Conservation (phyloP, 2,888 invertebrate species). For the Melanchra persicariae region DNA sequence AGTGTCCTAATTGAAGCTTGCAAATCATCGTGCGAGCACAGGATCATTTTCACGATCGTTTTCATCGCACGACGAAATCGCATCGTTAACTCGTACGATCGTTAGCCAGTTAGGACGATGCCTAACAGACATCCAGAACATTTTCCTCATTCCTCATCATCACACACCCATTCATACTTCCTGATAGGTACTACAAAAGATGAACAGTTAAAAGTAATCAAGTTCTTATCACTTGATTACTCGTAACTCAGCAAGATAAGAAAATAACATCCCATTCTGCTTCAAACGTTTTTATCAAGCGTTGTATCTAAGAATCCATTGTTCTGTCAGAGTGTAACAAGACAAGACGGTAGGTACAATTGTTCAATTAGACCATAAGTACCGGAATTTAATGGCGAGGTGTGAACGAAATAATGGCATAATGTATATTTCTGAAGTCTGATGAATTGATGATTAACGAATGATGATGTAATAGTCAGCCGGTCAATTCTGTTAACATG, state of each 20-base stretch:
- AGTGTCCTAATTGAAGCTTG: too few relatives aligned
- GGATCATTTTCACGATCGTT: too few relatives aligned
- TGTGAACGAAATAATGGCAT: background rate
- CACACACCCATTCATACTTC: too few relatives aligned
- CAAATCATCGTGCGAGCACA: too few relatives aligned
- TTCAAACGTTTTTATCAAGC: conserved; percentile 20
- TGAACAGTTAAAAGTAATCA: background rate
- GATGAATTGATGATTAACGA: background rate
- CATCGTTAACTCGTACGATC: too few relatives aligned
- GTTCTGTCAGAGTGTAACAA: conserved; percentile 22
- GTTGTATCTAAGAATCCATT: conserved; percentile 39
- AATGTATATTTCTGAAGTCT: conserved; percentile 7
- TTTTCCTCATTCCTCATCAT: too few relatives aligned
- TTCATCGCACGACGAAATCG: too few relatives aligned
- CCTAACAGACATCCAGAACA: too few relatives aligned
- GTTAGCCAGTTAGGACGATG: too few relatives aligned
- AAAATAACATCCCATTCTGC: conserved; percentile 22
- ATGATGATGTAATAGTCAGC: background rate
- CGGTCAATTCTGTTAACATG: too few relatives aligned
- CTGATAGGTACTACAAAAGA: background rate
- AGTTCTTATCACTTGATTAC: too few relatives aligned
- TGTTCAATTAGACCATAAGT: conserved; percentile 48
- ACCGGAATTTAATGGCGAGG: background rate
- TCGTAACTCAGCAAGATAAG: background rate
- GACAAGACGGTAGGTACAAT: conserved; percentile 32